These are phyloP conservation scores for Paralvinella palmiformis DNA, from an alignment of 1,140 invertebrate species.

Conservation along the genomic window DNA sequence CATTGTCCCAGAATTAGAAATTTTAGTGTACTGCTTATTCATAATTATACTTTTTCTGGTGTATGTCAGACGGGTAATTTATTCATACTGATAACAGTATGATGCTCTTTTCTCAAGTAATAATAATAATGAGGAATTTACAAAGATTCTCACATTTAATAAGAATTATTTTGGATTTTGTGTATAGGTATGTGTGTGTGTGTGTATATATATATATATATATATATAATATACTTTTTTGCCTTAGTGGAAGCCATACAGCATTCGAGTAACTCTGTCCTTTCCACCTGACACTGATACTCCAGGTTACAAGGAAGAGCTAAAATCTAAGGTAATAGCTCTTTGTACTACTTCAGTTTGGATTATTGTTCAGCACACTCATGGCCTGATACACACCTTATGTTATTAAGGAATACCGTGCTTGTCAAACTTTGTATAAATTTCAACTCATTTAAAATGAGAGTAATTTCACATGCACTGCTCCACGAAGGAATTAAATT, in stretches of 20 bases:
- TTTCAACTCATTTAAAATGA: neutral
- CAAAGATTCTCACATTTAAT: neutral
- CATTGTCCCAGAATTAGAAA: no score
- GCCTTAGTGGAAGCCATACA: constrained; percentile 63
- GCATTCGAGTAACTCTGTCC: constrained; percentile 77
- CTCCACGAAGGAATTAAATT: neutral
- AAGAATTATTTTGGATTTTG: neutral
- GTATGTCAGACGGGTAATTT: no score
- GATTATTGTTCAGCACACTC: neutral
- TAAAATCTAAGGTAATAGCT: constrained; percentile 61
- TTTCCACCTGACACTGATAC: constrained; percentile 97
- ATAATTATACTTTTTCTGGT: neutral
- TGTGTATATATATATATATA: no score
- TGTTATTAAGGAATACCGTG: neutral
- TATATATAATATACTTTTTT: constrained; percentile 2
- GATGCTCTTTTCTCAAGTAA: neutral
- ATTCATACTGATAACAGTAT: no score
- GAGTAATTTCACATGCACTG: neutral
- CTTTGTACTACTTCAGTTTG: neutral
- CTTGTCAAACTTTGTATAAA: neutral
- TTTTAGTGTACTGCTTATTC: no score
- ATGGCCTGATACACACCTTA: neutral
- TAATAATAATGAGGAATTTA: neutral
- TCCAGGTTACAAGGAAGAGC: constrained; percentile 83
- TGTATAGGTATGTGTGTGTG: neutral